Evolutionary conservation across 2,797 vertebrate species (phyloP).

Genomic region (Eurystomus glaucurus): DNA sequence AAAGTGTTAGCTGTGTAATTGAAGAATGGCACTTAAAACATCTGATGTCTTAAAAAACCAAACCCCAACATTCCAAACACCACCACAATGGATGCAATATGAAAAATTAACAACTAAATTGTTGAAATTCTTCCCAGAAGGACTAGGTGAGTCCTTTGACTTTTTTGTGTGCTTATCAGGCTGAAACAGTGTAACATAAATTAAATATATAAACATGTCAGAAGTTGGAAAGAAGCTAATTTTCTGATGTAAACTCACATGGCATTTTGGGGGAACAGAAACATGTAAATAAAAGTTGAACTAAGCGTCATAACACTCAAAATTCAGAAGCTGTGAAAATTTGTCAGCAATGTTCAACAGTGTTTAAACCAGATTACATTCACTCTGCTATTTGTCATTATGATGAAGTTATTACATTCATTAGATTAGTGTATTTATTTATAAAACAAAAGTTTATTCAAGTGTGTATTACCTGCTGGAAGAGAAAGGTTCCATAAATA

Average conservation of each 20-base stretch:
- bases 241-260: neutral
- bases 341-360: neutral
- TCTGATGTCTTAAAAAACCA: too few species aligned
- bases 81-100: too few species aligned
- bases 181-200: neutral
- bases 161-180: neutral
- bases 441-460: neutral
- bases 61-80: too few species aligned
- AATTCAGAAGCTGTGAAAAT: neutral
- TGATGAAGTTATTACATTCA: neutral
- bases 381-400: neutral
- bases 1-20: neutral
- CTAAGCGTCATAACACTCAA: neutral
- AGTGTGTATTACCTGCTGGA: neutral
- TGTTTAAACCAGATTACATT: neutral
- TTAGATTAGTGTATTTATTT: neutral
- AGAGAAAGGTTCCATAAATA: neutral
- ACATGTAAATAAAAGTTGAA: neutral
- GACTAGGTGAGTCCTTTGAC: neutral
- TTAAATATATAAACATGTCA: neutral
- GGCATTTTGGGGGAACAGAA: neutral
- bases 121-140: too few species aligned
- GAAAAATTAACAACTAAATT: too few species aligned
- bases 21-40: too few species aligned
- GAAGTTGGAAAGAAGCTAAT: neutral